Evolutionary conservation across 2,113 vertebrate species (phyloP).

Genomic region (Cyanoliseus patagonus): DNA sequence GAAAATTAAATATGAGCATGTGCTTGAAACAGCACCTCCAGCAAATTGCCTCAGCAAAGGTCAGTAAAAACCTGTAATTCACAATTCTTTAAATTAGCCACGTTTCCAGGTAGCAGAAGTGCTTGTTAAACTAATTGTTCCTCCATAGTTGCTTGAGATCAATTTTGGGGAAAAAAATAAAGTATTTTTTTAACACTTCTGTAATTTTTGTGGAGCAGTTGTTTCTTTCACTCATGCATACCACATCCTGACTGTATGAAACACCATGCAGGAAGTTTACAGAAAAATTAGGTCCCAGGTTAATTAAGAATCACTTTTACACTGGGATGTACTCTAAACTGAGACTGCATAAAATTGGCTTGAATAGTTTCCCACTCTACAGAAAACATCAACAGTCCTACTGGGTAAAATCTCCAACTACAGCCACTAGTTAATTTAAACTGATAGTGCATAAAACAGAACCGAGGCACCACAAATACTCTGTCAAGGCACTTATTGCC

Average conservation of each 20-base stretch:
- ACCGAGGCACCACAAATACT: conserved; percentile 73
- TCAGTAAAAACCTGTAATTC: neutral
- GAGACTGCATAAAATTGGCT: conserved; percentile 1
- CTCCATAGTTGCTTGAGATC: conserved; percentile 38
- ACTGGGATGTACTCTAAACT: neutral
- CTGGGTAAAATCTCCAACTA: conserved; percentile 69
- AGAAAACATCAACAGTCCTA: conserved; percentile 70
- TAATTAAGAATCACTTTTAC: conserved; percentile 26
- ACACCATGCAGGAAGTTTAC: conserved; percentile 15
- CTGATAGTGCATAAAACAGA: conserved; percentile 71
- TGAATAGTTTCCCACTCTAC: conserved; percentile 62
- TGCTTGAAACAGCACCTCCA: conserved; percentile 1
- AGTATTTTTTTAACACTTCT: conserved; percentile 68
- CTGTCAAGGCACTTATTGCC: conserved; percentile 63
- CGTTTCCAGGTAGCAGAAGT: conserved; percentile 6
- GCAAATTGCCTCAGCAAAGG: neutral
- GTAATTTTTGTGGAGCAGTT: neutral
- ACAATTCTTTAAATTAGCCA: conserved; percentile 27
- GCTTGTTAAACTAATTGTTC: conserved; percentile 22
- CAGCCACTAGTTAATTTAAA: conserved; percentile 71
- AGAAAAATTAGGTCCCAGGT: conserved; percentile 9
- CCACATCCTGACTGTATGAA: neutral
- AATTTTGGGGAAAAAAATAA: conserved; percentile 65
- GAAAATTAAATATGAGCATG: neutral
- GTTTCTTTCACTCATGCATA: conserved; percentile 5